Conservation (phyloP, 2,888 invertebrate species). For the Hyppa rectilinea region DNA sequence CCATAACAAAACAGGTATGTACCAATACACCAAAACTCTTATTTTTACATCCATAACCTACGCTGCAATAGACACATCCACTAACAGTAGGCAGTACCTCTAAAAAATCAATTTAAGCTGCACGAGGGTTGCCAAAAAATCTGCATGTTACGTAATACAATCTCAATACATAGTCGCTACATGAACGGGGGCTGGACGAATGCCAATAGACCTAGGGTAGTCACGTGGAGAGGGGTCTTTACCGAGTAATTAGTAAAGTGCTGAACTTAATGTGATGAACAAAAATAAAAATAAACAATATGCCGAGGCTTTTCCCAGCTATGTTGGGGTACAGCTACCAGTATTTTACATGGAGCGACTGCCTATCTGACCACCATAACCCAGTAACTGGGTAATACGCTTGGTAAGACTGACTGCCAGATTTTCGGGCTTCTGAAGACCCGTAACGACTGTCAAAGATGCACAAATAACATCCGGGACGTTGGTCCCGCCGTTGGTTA, state of each 20-base stretch:
- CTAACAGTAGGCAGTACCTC: neutral
- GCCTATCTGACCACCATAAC: no score
- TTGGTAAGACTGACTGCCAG: no score
- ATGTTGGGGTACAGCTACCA: no score
- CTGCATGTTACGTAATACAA: slow-evolving; percentile 47
- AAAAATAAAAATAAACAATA: no score
- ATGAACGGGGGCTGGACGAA: slow-evolving; percentile 33
- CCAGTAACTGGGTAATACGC: no score
- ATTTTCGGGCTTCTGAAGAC: no score
- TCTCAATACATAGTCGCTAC: slow-evolving; percentile 37
- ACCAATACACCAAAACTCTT: neutral
- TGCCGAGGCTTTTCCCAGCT: no score
- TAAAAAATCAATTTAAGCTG: slow-evolving; percentile 42
- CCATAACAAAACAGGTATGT: neutral
- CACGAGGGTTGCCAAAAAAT: slow-evolving; percentile 53
- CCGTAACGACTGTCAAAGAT: no score
- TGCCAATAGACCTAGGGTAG: slow-evolving; percentile 50
- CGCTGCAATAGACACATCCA: neutral
- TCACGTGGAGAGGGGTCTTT: slow-evolving; percentile 15
- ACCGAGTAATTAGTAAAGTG: slow-evolving; percentile 19
- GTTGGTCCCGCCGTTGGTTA: no score
- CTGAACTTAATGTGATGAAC: neutral
- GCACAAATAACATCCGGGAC: no score
- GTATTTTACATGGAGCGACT: no score
- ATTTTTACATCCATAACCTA: neutral